Evolutionary conservation across 1,140 invertebrate species (phyloP).

Genomic region (Drosophila watanabei): DNA sequence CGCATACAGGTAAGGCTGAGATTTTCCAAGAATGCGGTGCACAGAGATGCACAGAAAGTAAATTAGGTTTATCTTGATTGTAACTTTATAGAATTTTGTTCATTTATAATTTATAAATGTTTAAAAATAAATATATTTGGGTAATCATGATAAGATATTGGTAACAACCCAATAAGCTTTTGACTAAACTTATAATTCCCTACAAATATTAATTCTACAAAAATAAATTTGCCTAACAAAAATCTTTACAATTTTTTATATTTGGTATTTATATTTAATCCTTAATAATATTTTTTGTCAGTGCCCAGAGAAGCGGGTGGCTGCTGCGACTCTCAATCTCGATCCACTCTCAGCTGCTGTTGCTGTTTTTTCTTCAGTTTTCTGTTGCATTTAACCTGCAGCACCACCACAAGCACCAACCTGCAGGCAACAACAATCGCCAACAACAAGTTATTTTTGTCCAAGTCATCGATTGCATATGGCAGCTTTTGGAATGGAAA

Average conservation of each 20-base stretch:
- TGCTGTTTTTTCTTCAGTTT: slow-evolving; percentile 10
- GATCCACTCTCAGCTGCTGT: slow-evolving; percentile 37
- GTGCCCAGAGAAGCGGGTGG: slow-evolving; percentile 40
- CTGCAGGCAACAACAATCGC: slow-evolving; percentile 30
- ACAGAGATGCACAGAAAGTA: slow-evolving; percentile 9
- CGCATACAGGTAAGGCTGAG: slow-evolving; percentile 17
- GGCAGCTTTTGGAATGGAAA: slow-evolving; percentile 32
- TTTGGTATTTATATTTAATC: neutral
- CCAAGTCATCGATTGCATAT: slow-evolving; percentile 66
- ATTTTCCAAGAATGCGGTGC: slow-evolving; percentile 74
- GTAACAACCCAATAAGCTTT: too few relatives aligned
- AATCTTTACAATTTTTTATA: neutral
- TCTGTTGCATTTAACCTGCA: slow-evolving; percentile 32
- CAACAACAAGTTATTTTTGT: slow-evolving; percentile 51
- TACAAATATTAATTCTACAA: too few relatives aligned
- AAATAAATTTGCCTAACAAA: too few relatives aligned
- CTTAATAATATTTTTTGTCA: neutral
- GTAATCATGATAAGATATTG: neutral
- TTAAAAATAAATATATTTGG: neutral
- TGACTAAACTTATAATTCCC: too few relatives aligned
- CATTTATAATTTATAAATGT: neutral
- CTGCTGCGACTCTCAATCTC: slow-evolving; percentile 47
- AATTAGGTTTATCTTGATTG: too few relatives aligned
- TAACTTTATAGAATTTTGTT: neutral
- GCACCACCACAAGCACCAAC: neutral